Percentiles rank a stretch among this genome's conserved stretches.
These are phyloP conservation scores for Lucilia cuprina DNA, from an alignment of 1,140 invertebrate genomes.

Conservation along the genomic window DNA sequence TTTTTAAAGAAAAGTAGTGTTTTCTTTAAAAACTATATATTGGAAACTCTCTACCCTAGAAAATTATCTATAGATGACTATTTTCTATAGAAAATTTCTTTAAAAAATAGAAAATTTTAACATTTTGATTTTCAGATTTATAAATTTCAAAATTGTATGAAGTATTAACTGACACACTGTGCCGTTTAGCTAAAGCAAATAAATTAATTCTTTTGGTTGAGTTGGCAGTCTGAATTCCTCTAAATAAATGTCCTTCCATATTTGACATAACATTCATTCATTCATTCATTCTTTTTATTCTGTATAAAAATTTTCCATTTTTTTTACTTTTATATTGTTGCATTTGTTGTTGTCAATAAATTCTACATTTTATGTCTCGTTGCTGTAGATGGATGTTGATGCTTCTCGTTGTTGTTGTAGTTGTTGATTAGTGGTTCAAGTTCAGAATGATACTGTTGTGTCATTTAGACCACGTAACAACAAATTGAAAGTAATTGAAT, in stretches of 20 bases:
- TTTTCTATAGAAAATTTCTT: too few species aligned
- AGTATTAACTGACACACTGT: not conserved
- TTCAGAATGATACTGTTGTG: slow-evolving; percentile 10
- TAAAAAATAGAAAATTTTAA: too few species aligned
- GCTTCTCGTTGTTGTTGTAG: not conserved
- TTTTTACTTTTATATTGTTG: not conserved
- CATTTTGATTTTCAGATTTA: too few species aligned
- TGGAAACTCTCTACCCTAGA: too few species aligned
- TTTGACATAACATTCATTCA: not conserved
- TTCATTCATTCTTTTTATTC: not conserved
- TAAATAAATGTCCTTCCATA: not conserved
- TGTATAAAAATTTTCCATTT: not conserved
- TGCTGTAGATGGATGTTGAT: not conserved
- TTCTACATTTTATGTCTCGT: not conserved
- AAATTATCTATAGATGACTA: too few species aligned
- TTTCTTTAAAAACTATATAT: too few species aligned
- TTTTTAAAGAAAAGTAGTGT: too few species aligned
- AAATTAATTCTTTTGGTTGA: slow-evolving; percentile 7
- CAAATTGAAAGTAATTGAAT: slow-evolving; percentile 18
- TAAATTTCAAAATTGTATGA: not conserved
- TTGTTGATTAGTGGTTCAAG: slow-evolving; percentile 13
- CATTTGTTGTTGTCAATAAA: not conserved
- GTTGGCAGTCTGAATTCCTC: not conserved
- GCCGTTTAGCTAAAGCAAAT: not conserved
- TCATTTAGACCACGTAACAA: slow-evolving; percentile 17